Evolutionary conservation across 2,888 invertebrate genomes (phyloP), one percentile per base, ranked within the genome.

Genomic region (Tigriopus californicus): DNA sequence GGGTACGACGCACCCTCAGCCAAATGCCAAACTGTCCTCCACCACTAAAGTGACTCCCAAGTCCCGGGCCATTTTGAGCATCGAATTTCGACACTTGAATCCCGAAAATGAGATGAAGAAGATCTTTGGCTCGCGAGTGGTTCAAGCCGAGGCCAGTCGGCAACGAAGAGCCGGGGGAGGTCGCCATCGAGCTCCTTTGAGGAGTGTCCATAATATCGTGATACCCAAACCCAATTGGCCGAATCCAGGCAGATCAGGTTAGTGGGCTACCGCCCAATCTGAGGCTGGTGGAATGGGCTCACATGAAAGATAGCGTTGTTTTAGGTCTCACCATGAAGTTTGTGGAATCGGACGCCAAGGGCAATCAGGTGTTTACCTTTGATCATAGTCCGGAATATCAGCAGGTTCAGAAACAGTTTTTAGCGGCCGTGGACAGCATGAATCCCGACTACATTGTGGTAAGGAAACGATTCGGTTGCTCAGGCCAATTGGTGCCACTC

Each of bases 371-470:
- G 72, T 88, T 86, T 67, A 73, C 77, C 13, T 86, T 81, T 68
- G 82, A 83, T 63, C 87, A 88, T 67, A 82, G 77, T 66, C 72
- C 77, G 53, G 77, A 78, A 61, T 89, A 88, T 69, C 81, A 81
- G 67, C 76, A 80, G 66, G 74, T 82, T 20, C 85, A 88, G 70
- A 76, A 77, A 65, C 77, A 77, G 68, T 88, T 88, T 70, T 73
- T 83, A 55, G 77, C 81, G 63, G 85, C 85, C 41, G 82, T 87
- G 2, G 84, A 86, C 68, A 82, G 81, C 64, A 75, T 82, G 55
- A 80, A 85, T 70, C 83, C 85, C 0, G 82, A 85, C 66, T 82
- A 82, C 68, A 80, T 88, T 64, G 79, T 83, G 64, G 82, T 79
- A 68, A 70, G 74, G 68, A 41, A 53, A 8, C 33, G n/a, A n/a